Conservation (phyloP, 2,113 vertebrate species). For the Sturnus vulgaris region DNA sequence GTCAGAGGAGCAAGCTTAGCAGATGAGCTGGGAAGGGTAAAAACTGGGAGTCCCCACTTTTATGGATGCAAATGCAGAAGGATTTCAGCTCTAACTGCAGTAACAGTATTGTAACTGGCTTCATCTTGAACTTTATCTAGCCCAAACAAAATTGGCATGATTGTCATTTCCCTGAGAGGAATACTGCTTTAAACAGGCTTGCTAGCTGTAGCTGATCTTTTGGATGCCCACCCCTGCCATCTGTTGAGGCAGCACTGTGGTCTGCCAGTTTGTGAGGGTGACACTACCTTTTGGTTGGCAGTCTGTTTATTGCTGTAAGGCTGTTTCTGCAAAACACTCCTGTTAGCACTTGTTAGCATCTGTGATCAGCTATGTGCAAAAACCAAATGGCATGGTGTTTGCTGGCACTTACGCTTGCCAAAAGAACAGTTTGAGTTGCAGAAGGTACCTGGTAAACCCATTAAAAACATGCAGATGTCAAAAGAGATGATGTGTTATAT, state of each 20-base stretch:
- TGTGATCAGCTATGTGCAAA: constrained; percentile 30
- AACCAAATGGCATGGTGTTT: constrained; percentile 10
- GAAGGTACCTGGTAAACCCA: constrained; percentile 41
- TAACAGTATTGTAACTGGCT: not conserved
- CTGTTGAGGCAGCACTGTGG: not conserved
- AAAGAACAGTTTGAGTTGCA: constrained; percentile 52
- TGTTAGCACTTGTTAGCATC: constrained; percentile 32
- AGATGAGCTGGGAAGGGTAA: not conserved
- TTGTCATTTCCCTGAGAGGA: not conserved
- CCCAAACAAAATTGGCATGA: not conserved
- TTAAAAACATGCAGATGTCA: constrained; percentile 27
- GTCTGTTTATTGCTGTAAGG: not conserved
- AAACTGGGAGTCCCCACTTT: not conserved
- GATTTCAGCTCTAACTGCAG: not conserved
- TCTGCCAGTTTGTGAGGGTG: not conserved
- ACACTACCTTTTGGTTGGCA: constrained; percentile 4
- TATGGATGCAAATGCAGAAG: not conserved
- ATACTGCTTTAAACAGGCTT: not conserved
- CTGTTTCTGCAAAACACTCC: constrained; percentile 1
- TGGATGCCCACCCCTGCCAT: constrained; percentile 32
- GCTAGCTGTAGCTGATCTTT: constrained; percentile 7
- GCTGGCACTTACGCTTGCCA: constrained; percentile 7
- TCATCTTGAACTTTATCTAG: not conserved
- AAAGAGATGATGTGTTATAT: not conserved
- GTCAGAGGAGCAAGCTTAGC: not conserved